Evolutionary conservation across 2,888 invertebrate species (phyloP).

Genomic region (Hydroisotoma schaefferi): DNA sequence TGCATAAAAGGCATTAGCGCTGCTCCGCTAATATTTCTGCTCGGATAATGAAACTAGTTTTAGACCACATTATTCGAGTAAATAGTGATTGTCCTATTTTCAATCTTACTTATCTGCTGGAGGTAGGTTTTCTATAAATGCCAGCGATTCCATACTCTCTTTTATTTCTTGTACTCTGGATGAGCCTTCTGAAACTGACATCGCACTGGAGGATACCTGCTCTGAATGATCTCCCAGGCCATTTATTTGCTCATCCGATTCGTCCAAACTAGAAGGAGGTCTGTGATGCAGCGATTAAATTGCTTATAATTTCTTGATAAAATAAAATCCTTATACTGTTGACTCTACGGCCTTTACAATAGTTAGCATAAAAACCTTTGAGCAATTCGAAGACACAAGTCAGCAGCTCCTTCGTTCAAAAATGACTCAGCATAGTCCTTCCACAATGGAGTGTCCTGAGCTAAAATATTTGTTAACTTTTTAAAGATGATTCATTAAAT

Average conservation of each 20-base stretch:
- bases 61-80: too few relatives aligned
- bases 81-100: too few relatives aligned
- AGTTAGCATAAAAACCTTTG: background rate
- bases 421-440: background rate
- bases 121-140: background rate
- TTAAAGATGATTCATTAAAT: too few relatives aligned
- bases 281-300: background rate
- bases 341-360: background rate
- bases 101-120: background rate
- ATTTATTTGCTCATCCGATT: background rate
- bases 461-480: too few relatives aligned
- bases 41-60: too few relatives aligned
- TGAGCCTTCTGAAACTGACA: background rate
- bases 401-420: slow-evolving; percentile 2
- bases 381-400: slow-evolving; percentile 3
- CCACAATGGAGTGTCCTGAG: slow-evolving; percentile 1
- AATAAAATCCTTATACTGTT: background rate
- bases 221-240: background rate
- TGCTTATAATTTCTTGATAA: background rate
- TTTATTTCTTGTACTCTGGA: background rate
- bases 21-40: background rate
- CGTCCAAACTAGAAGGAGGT: background rate
- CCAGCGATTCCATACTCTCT: slow-evolving; percentile 1
- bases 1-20: slow-evolving; percentile 6
- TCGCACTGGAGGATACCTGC: background rate